Evolutionary conservation across 2,113 vertebrate genomes (phyloP).

Genomic region (Suncus etruscus): DNA sequence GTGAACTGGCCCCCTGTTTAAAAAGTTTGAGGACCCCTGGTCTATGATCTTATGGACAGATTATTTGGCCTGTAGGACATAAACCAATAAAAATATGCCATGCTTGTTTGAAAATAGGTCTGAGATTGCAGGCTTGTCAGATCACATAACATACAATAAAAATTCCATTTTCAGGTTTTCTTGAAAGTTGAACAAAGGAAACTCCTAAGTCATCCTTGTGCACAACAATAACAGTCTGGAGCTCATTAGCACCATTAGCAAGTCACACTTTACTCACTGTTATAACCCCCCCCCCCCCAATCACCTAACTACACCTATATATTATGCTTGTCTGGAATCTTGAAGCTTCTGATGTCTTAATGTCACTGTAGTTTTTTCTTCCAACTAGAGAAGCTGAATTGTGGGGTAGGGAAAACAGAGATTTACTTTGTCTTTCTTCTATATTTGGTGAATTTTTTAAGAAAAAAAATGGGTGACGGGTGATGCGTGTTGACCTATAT

Average conservation of each 20-base stretch:
- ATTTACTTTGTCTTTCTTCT: conserved; percentile 10
- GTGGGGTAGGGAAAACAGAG: neutral
- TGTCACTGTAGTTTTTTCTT: neutral
- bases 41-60: neutral
- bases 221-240: neutral
- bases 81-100: neutral
- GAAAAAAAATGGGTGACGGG: neutral
- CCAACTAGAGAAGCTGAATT: neutral
- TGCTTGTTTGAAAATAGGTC: neutral
- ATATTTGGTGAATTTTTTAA: neutral
- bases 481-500: neutral
- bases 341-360: neutral
- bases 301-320: neutral
- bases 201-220: neutral
- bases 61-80: neutral
- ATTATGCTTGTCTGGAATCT: neutral
- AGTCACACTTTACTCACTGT: neutral
- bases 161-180: conserved; percentile 3
- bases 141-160: neutral
- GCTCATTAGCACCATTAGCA: neutral
- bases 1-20: too few species aligned
- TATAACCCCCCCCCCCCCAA: rapidly evolving
- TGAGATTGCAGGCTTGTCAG: conserved; percentile 23
- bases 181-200: neutral
- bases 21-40: too few species aligned